Evolutionary conservation across 2,888 invertebrate species (phyloP).

Genomic region (Papilio elwesi): DNA sequence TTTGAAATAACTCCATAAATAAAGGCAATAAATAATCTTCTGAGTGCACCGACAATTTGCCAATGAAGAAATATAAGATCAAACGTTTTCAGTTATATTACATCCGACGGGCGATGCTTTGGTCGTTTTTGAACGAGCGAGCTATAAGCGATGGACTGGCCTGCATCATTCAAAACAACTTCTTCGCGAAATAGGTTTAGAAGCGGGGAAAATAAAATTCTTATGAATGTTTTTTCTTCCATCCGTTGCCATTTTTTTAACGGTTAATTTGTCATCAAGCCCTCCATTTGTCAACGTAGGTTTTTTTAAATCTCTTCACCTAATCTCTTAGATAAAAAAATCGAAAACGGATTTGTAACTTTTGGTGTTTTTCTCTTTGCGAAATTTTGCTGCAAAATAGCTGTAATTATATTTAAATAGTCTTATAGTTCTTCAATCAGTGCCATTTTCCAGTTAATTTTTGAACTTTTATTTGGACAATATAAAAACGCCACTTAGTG

Average conservation of each 20-base stretch:
- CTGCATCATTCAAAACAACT: slow-evolving; percentile 64
- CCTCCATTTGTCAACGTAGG: slow-evolving; percentile 72
- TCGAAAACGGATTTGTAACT: slow-evolving; percentile 17
- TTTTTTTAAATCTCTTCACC: slow-evolving; percentile 44
- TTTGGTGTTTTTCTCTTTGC: not conserved
- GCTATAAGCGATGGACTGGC: slow-evolving; percentile 48
- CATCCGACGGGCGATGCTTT: slow-evolving; percentile 60
- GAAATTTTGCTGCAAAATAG: not conserved
- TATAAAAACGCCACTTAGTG: not conserved
- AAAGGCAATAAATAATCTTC: slow-evolving; percentile 31
- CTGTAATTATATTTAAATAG: too few species aligned
- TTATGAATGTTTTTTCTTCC: slow-evolving; percentile 63
- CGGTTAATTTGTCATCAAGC: slow-evolving; percentile 72
- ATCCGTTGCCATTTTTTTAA: slow-evolving; percentile 69
- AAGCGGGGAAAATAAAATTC: slow-evolving; percentile 52
- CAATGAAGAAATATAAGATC: slow-evolving; percentile 64
- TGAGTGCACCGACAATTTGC: slow-evolving; percentile 43
- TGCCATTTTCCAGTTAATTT: not conserved
- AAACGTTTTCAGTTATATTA: slow-evolving; percentile 71
- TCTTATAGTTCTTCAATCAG: not conserved
- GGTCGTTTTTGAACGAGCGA: slow-evolving; percentile 56
- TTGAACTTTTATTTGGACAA: not conserved
- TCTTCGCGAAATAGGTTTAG: slow-evolving; percentile 64
- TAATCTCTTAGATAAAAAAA: slow-evolving; percentile 15
- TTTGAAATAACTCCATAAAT: slow-evolving; percentile 32